Evolutionary conservation across 1,140 invertebrate genomes (phyloP).

Genomic region (Drosophila melanogaster): DNA sequence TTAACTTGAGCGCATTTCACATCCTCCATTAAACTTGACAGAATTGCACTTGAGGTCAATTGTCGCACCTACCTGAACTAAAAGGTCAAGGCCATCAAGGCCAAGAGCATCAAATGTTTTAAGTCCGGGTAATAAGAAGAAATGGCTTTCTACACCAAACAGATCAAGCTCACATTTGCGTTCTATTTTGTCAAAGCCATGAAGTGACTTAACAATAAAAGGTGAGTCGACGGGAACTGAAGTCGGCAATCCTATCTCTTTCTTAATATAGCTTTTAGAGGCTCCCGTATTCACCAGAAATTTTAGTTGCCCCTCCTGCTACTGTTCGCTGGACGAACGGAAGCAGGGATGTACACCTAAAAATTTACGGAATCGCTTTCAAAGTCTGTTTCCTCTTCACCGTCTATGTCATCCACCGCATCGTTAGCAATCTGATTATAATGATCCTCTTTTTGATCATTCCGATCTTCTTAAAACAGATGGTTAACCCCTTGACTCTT

Average conservation of each 20-base stretch:
- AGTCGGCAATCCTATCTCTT: no score
- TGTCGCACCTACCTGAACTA: slow-evolving; percentile 12
- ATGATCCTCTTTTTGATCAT: no score
- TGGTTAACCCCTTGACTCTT: no score
- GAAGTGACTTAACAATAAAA: no score
- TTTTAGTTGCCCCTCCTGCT: no score
- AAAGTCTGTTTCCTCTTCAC: neutral
- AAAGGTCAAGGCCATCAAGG: slow-evolving; percentile 5
- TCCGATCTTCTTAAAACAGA: no score
- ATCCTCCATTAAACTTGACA: slow-evolving; percentile 1
- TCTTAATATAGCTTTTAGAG: no score
- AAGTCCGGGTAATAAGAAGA: slow-evolving; percentile 1
- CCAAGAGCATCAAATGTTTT: slow-evolving; percentile 9
- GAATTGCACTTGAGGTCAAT: slow-evolving; percentile 6
- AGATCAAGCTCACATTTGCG: neutral
- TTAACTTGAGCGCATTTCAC: slow-evolving; percentile 2
- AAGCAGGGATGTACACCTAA: slow-evolving; percentile 12
- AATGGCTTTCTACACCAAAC: slow-evolving; percentile 7
- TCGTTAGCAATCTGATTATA: no score
- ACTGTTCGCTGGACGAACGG: slow-evolving; percentile 2
- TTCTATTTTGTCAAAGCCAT: slow-evolving; percentile 14
- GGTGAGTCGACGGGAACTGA: no score
- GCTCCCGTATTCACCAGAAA: no score
- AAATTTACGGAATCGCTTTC: slow-evolving; percentile 2
- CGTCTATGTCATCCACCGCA: no score